Evolutionary conservation across 2,113 vertebrate genomes (phyloP).

Genomic region (Pao palembangensis): DNA sequence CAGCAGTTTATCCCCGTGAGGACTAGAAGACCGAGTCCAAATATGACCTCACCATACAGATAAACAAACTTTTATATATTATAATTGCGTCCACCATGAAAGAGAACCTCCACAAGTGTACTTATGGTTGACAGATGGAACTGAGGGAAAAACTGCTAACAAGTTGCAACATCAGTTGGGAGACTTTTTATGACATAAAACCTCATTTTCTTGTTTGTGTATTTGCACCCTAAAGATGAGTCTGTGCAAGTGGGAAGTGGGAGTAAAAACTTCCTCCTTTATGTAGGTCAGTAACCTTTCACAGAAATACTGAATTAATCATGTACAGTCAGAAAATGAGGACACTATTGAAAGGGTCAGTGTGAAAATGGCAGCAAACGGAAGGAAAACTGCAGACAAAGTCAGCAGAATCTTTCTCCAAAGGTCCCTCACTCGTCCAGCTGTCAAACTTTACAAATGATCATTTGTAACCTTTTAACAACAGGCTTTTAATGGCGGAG

Average conservation of each 20-base stretch:
- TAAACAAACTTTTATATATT: slow-evolving; percentile 48
- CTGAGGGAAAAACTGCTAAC: slow-evolving; percentile 23
- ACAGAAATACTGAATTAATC: not conserved
- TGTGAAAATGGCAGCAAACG: slow-evolving; percentile 33
- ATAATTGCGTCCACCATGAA: slow-evolving; percentile 33
- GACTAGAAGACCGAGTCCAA: slow-evolving; percentile 40
- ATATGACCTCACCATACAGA: slow-evolving; percentile 51
- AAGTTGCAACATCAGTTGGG: slow-evolving; percentile 16
- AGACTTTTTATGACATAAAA: slow-evolving; percentile 27
- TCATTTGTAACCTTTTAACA: slow-evolving; percentile 25
- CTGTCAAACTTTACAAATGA: slow-evolving; percentile 54
- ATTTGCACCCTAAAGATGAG: slow-evolving; percentile 3
- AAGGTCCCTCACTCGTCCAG: slow-evolving; percentile 30
- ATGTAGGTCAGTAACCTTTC: slow-evolving; percentile 19
- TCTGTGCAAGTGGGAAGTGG: slow-evolving; percentile 30
- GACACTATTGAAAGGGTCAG: slow-evolving; percentile 26
- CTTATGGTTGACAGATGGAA: slow-evolving; percentile 45
- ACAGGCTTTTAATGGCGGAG: slow-evolving; percentile 34
- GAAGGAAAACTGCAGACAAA: slow-evolving; percentile 38
- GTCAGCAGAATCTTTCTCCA: slow-evolving; percentile 40
- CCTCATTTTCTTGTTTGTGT: slow-evolving; percentile 53
- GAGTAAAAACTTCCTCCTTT: slow-evolving; percentile 10
- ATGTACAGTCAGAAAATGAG: slow-evolving; percentile 11
- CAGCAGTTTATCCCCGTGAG: slow-evolving; percentile 39
- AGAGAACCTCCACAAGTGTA: slow-evolving; percentile 32